Percentiles rank a stretch among this genome's conserved stretches.
These are phyloP conservation scores for Protula sp. DNA, from an alignment of 2,888 invertebrate species.

Conservation along the genomic window DNA sequence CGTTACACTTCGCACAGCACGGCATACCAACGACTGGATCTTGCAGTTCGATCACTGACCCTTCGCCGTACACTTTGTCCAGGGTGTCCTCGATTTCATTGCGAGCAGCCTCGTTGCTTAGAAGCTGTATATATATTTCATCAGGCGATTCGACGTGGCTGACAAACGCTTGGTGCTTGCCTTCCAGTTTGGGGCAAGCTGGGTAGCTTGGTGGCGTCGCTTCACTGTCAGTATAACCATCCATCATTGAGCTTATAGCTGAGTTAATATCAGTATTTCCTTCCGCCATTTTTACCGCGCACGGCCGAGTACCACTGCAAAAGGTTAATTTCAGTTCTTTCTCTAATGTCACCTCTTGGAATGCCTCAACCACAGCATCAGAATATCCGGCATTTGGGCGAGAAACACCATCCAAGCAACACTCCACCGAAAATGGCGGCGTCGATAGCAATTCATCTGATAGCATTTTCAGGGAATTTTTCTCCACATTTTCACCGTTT, in stretches of 20 bases:
- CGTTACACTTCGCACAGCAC: not conserved
- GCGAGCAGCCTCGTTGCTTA: not conserved
- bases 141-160: not conserved
- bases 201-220: too few species aligned
- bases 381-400: too few species aligned
- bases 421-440: not conserved
- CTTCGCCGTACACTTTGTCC: not conserved
- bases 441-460: not conserved
- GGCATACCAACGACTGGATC: not conserved
- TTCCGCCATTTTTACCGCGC: too few species aligned
- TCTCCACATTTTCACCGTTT: conserved; percentile 27
- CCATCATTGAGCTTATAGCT: too few species aligned
- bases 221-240: too few species aligned
- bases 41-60: not conserved
- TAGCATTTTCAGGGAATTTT: not conserved
- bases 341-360: too few species aligned
- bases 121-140: not conserved
- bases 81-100: not conserved
- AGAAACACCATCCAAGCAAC: not conserved
- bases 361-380: too few species aligned
- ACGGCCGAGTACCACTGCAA: too few species aligned
- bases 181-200: not conserved
- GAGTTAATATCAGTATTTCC: too few species aligned
- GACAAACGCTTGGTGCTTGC: not conserved
- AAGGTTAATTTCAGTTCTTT: too few species aligned